These are phyloP conservation scores for Daptonema setosum DNA, from an alignment of 2,888 invertebrate genomes.

Conservation along the genomic window DNA sequence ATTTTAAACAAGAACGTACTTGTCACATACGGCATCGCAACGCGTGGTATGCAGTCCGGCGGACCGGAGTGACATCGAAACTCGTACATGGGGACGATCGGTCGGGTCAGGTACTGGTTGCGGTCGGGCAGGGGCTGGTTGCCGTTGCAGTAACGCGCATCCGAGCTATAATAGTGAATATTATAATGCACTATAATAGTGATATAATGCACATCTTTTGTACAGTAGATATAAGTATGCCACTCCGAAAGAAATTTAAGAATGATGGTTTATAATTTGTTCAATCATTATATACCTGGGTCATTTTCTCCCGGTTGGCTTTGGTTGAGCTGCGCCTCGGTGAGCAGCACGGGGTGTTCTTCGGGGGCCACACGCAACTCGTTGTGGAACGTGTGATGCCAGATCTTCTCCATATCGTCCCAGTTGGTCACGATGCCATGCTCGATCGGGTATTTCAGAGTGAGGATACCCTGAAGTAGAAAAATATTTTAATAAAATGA, in stretches of 20 bases:
- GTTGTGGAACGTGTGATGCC: slow-evolving; percentile 97
- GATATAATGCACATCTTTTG: too few species aligned
- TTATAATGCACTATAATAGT: too few species aligned
- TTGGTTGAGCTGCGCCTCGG: slow-evolving; percentile 81
- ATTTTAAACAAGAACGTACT: too few species aligned
- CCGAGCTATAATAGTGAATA: too few species aligned
- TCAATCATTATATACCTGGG: too few species aligned
- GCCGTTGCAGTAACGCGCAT: slow-evolving; percentile 7
- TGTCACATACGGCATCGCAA: slow-evolving; percentile 24
- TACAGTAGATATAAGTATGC: too few species aligned
- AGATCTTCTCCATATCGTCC: slow-evolving; percentile 97
- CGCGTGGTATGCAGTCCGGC: slow-evolving; percentile 10
- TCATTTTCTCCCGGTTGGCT: slow-evolving; percentile 52
- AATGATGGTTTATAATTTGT: too few species aligned
- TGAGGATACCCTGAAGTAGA: slow-evolving; percentile 78
- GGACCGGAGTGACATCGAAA: background rate
- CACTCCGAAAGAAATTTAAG: too few species aligned
- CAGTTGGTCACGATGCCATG: slow-evolving; percentile 93
- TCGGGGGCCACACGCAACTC: slow-evolving; percentile 77
- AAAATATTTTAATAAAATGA: too few species aligned
- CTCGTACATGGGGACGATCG: background rate
- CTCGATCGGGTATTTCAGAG: slow-evolving; percentile 82
- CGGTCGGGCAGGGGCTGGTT: background rate
- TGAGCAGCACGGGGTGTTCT: slow-evolving; percentile 72
- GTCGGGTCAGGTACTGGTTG: background rate